phyloP scores from a whole-genome alignment of 2,888 invertebrate genomes.

The Eurois occulta region DNA sequence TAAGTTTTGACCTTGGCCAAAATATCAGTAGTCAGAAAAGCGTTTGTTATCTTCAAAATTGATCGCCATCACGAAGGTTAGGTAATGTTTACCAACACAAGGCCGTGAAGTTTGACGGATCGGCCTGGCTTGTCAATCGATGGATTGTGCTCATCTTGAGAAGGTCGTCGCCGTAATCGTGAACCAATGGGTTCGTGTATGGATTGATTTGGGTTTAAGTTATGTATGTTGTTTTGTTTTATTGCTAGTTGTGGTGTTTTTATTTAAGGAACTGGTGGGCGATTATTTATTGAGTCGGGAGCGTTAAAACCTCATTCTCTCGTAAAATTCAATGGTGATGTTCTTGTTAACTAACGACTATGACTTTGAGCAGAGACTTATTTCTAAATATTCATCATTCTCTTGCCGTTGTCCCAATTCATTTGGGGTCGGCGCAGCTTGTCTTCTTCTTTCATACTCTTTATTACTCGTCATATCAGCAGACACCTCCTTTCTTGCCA shows the following conservation, averaged over 20 bases:
- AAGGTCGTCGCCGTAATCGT: constrained; percentile 31
- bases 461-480: too few relatives aligned
- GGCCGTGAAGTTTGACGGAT: constrained; percentile 40
- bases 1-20: neutral
- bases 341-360: too few relatives aligned
- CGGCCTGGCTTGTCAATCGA: constrained; percentile 31
- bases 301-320: too few relatives aligned
- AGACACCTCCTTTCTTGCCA: too few relatives aligned
- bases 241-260: neutral
- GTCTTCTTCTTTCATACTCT: too few relatives aligned
- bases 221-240: neutral
- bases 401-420: too few relatives aligned
- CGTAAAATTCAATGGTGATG: too few relatives aligned
- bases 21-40: neutral
- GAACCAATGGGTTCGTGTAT: constrained; percentile 12
- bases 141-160: constrained; percentile 36
- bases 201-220: neutral
- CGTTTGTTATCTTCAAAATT: neutral
- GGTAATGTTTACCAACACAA: constrained; percentile 41
- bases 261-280: neutral
- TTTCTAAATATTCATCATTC: too few relatives aligned
- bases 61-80: neutral
- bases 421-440: too few relatives aligned
- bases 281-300: too few relatives aligned
- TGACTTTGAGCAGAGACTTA: too few relatives aligned